A percentile compares a stretch with the other conserved stretches of the same genome.
Conservation (phyloP, 2,888 invertebrate species). For the Brachypalpus laphriformis region DNA sequence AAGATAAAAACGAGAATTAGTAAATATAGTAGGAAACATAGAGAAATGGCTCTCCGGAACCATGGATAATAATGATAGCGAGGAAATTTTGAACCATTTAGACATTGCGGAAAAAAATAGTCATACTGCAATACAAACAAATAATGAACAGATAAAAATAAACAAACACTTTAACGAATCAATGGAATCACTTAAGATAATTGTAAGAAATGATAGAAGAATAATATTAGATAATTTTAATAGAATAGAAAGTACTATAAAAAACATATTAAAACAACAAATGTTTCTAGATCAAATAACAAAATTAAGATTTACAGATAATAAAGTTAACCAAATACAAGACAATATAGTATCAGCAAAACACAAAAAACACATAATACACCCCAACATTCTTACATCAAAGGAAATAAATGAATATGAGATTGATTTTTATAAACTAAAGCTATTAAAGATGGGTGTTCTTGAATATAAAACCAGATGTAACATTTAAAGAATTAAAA, state of each 20-base stretch:
- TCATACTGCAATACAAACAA: not conserved
- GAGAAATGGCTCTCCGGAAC: not conserved
- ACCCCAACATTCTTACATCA: constrained; percentile 23
- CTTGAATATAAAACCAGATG: constrained; percentile 4
- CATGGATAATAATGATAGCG: not conserved
- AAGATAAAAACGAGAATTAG: no score
- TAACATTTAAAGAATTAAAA: constrained; percentile 11
- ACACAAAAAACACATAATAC: constrained; percentile 24
- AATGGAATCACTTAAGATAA: not conserved
- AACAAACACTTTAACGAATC: not conserved
- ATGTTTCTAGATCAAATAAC: not conserved
- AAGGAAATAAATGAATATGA: constrained; percentile 25
- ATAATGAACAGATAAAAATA: not conserved
- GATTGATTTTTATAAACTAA: constrained; percentile 40
- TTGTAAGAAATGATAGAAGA: constrained; percentile 32
- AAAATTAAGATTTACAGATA: not conserved
- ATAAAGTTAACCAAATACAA: constrained; percentile 33
- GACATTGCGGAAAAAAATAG: not conserved
- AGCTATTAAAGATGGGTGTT: constrained; percentile 29
- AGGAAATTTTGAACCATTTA: not conserved
- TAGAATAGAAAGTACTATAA: not conserved
- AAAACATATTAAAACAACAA: not conserved
- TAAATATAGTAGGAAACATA: no score
- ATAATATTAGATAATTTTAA: constrained; percentile 22
- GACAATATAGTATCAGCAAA: constrained; percentile 43